A percentile compares a stretch with the other conserved stretches of the same genome.
phyloP scores from a whole-genome alignment of 2,113 vertebrate genomes.

The Cebus imitator region DNA sequence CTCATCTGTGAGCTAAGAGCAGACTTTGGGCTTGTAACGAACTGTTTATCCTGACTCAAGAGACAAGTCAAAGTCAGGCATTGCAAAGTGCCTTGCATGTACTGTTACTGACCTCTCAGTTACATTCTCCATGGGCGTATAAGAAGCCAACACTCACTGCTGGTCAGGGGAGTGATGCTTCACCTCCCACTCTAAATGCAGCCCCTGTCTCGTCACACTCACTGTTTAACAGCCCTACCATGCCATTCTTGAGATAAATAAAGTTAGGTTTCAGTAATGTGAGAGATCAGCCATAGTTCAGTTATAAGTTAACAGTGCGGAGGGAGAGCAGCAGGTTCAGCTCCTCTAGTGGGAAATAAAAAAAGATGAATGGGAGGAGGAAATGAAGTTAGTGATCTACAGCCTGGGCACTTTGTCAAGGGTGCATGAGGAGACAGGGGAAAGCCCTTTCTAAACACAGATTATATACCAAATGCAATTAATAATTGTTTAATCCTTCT shows the following conservation, averaged over 20 bases:
- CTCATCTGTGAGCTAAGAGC: neutral
- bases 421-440: neutral
- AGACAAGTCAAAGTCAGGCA: neutral
- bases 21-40: neutral
- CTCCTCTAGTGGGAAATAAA: conserved; percentile 66
- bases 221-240: neutral
- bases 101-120: neutral
- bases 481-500: neutral
- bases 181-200: neutral
- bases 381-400: neutral
- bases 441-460: neutral
- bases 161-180: neutral
- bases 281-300: neutral
- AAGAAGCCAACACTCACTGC: conserved; percentile 42
- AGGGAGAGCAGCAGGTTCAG: neutral
- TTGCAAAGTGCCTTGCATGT: neutral
- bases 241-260: conserved; percentile 23
- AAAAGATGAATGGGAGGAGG: conserved; percentile 35
- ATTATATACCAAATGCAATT: neutral
- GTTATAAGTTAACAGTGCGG: conserved; percentile 34
- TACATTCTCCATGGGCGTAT: neutral
- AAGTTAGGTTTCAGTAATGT: conserved; percentile 9
- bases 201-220: neutral
- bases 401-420: neutral
- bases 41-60: neutral